Evolutionary conservation across 2,113 vertebrate species (phyloP).

Genomic region (Sander lucioperca): DNA sequence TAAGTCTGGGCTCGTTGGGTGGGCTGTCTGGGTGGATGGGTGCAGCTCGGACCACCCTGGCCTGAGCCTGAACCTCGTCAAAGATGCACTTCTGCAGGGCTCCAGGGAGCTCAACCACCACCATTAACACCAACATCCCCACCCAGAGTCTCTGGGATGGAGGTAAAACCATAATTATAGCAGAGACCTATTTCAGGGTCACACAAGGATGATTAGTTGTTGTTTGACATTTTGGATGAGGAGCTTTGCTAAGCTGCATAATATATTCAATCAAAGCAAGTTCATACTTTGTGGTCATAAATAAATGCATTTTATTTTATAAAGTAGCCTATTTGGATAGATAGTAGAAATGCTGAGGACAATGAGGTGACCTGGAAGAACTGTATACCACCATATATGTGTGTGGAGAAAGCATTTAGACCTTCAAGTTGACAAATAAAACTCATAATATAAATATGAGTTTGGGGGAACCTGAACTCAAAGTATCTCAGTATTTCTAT

Average conservation of each 20-base stretch:
- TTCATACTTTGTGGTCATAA: background rate
- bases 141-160: constrained; percentile 33
- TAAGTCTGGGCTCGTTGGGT: background rate
- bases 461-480: background rate
- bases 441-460: background rate
- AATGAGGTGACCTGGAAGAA: background rate
- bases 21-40: background rate
- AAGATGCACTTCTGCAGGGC: constrained; percentile 77
- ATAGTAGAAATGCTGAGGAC: background rate
- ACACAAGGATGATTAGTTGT: background rate
- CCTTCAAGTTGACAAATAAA: background rate
- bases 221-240: background rate
- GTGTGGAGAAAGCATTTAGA: background rate
- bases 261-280: background rate
- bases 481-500: background rate
- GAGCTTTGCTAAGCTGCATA: background rate
- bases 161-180: constrained; percentile 31
- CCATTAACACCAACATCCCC: constrained; percentile 50
- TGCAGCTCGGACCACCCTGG: constrained; percentile 62
- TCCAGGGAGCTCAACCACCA: constrained; percentile 50
- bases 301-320: background rate
- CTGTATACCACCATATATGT: background rate
- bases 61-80: constrained; percentile 78
- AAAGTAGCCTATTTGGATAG: background rate
- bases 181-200: constrained; percentile 14